phyloP scores from a whole-genome alignment of 1,140 invertebrate species.

The Carposina sasakii region DNA sequence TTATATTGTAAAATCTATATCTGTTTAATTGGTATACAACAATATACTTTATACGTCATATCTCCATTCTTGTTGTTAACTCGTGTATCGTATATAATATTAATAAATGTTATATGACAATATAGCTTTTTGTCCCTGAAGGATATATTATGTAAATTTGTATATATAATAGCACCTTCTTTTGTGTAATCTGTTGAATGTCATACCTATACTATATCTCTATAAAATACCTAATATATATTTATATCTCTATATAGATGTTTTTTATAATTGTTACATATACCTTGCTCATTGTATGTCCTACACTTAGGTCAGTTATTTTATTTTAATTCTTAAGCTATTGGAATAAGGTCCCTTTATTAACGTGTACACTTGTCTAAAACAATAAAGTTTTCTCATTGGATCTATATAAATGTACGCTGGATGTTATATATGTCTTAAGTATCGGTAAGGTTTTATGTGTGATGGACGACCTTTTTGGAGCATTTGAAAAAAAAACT shows the following conservation, averaged over 20 bases:
- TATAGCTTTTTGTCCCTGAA: slow-evolving; percentile 47
- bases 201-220: too few species aligned
- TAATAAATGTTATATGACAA: slow-evolving; percentile 60
- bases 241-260: too few species aligned
- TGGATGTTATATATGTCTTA: slow-evolving; percentile 68
- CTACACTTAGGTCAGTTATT: too few species aligned
- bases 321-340: too few species aligned
- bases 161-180: slow-evolving; percentile 27
- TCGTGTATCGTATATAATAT: slow-evolving; percentile 48
- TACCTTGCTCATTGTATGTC: too few species aligned
- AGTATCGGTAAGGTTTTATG: slow-evolving; percentile 53
- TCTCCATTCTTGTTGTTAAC: slow-evolving; percentile 60
- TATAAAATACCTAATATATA: too few species aligned
- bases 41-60: slow-evolving; percentile 50
- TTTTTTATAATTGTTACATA: too few species aligned
- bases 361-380: slow-evolving; percentile 34
- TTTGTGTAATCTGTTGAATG: slow-evolving; percentile 35
- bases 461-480: too few species aligned
- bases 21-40: slow-evolving; percentile 39
- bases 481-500: too few species aligned
- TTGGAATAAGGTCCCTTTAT: slow-evolving; percentile 31
- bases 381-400: slow-evolving; percentile 37
- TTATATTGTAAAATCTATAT: slow-evolving; percentile 46
- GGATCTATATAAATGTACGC: slow-evolving; percentile 48
- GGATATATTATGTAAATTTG: slow-evolving; percentile 26